Evolutionary conservation across 2,797 vertebrate species (phyloP), one percentile per base, ranked within the genome.

Genomic region (Microctenopoma stevenorrisi): DNA sequence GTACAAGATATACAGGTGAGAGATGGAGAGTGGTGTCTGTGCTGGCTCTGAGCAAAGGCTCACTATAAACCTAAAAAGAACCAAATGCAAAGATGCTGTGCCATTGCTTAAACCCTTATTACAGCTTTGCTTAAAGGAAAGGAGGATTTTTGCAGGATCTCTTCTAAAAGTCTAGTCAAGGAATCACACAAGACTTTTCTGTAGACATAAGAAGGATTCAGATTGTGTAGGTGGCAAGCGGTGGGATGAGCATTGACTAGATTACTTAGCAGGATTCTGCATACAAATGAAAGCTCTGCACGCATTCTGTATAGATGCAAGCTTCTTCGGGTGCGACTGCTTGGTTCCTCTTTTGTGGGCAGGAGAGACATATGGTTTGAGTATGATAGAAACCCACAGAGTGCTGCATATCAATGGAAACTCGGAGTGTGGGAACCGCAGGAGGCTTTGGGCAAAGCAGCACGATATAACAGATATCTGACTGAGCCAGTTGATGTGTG

Each of bases 1-100:
- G 94, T 99, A 98, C 95, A 98, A 98, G 94, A 99, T 99, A 90
- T 99, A 98, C 96, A 98, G 97, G 97, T 99, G 94, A 94, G 92
- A 58, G 33, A 18, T 4, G 44, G n/a, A 47, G 18, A 10, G 15
- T 1, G 1, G 26, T 0, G 25, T 14, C 37, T 22, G n/a, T 8
- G 26, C 50, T 40, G 48, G 1, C 14, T 54, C 40, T 14, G 11
- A 22, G 33, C 11, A n/a, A 51, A 58, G 64, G 25, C 1, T 12
- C 3, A 46, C 42, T n/a, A 1, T 14, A 1, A 30, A 35, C 9
- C 26, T 1, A 40, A 52, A 63, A 44, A 16, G 3, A 18, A 48
- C 22, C 11, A 43, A 18, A 54, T 42, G 43, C 16, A 65, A 26
- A 43, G 1, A 68, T 47, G 44, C 44, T 47, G 40, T 33, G 16